Evolutionary conservation across 2,113 vertebrate genomes (phyloP), one percentile per base, ranked within the genome.

Genomic region (Zosterops japonicus): DNA sequence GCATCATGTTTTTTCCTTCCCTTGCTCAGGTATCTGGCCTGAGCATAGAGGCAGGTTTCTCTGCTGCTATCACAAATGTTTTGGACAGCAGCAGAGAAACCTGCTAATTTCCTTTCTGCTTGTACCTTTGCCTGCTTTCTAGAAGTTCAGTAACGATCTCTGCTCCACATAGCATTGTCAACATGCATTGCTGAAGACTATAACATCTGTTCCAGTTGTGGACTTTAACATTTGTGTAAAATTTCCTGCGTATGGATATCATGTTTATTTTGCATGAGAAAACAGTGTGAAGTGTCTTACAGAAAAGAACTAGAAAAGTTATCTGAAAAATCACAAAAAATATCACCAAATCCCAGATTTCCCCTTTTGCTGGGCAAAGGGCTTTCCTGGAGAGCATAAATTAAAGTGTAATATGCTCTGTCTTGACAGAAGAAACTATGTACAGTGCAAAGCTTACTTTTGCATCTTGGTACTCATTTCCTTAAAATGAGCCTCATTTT

Each of bases 1-100:
- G 13, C 19, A 74, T 35, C 41, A 14, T 0, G 0, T 52, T 39
- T 56, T 76, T 39, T 60, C 33, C 18, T 8, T 50, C 4, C 22
- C 6, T 29, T 46, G 6, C 47, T 83, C 57, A 27, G 27, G 8
- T 0, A 0, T 25, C 44, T 25, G 28, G 15, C 16, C 59, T 56
- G 31, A 72, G 7, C 3, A 10, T 2, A 29, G n/a, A 88, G 16
- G 17, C 19, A 77, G 28, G 29, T 53, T 90, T 86, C 63, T 53
- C 53, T 88, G 67, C 35, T 57, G 13, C 27, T 91, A 4, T 44
- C 60, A 67, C 8, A 75, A 61, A 23, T 56, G 12, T 4, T 90
- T 77, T 83, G 50, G 50, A 46, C 12, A 56, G 17, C 17, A 61
- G 18, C 41, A 69, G 27, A 27, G 11, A n/a, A 18, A 4, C 20